Conservation (phyloP, 2,113 vertebrate genomes). For the Sylvia atricapilla region DNA sequence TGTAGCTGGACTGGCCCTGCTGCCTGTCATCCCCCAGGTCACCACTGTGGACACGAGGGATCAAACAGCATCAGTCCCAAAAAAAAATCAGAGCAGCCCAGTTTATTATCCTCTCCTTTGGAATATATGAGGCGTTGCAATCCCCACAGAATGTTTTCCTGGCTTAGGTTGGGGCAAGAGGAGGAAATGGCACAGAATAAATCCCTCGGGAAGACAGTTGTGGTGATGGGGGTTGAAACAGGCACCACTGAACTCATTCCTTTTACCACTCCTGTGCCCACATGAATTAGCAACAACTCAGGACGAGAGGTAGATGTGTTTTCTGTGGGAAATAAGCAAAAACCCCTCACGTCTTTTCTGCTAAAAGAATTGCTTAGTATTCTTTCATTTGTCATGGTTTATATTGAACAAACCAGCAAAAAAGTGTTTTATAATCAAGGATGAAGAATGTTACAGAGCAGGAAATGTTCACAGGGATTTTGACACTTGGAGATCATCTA, state of each 20-base stretch:
- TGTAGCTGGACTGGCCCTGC: conserved; percentile 27
- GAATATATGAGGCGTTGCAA: conserved; percentile 30
- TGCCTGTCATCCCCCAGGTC: conserved; percentile 14
- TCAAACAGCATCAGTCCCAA: conserved; percentile 7
- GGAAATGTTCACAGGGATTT: neutral
- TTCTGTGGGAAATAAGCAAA: neutral
- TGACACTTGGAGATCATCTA: neutral
- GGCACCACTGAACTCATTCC: neutral
- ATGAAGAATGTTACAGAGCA: neutral
- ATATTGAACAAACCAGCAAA: neutral
- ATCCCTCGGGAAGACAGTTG: neutral
- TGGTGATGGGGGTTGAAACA: neutral
- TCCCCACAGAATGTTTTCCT: neutral
- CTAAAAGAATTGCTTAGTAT: neutral
- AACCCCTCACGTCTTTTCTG: neutral
- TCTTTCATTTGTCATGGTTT: neutral
- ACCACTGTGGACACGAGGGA: conserved; percentile 7
- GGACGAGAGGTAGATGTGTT: neutral
- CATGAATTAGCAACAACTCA: neutral
- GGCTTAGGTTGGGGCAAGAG: neutral
- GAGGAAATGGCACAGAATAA: neutral
- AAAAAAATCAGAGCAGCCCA: conserved; percentile 56
- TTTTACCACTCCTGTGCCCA: neutral
- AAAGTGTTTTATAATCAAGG: neutral
- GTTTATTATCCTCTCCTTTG: conserved; percentile 24